Evolutionary conservation across 2,888 invertebrate genomes (phyloP).

Genomic region (Chouioia cunea): DNA sequence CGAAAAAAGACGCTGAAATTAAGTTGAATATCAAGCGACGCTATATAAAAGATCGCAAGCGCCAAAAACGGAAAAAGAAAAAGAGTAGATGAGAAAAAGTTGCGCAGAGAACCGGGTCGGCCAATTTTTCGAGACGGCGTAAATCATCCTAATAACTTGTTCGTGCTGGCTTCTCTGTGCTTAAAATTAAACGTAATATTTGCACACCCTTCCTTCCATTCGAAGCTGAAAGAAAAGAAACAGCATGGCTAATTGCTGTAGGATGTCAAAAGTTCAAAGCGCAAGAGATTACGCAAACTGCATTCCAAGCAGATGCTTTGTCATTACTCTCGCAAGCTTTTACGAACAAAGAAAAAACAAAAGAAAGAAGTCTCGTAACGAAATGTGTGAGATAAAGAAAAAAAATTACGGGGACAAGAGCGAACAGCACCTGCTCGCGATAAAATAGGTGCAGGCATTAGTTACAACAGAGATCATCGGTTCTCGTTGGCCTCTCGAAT

Average conservation of each 20-base stretch:
- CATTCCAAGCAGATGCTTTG: no score
- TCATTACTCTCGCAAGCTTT: no score
- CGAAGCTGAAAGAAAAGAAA: not conserved
- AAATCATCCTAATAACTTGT: no score
- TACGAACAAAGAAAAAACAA: no score
- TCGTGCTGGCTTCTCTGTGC: no score
- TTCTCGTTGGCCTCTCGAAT: constrained; percentile 42
- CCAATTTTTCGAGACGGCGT: not conserved
- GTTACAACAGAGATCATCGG: constrained; percentile 39
- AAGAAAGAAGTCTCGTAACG: no score
- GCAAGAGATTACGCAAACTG: no score
- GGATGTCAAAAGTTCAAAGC: no score
- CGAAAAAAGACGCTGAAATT: constrained; percentile 10
- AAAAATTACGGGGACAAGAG: constrained; percentile 19
- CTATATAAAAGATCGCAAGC: not conserved
- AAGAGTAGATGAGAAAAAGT: no score
- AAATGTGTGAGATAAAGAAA: not conserved
- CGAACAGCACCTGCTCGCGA: not conserved
- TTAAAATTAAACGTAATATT: not conserved
- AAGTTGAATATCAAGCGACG: constrained; percentile 1
- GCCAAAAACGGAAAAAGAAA: not conserved
- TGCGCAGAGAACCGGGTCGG: not conserved
- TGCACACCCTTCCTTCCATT: not conserved
- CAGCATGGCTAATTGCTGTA: not conserved
- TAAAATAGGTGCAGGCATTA: constrained; percentile 16